Evolutionary conservation across 2,113 vertebrate genomes (phyloP).

Genomic region (Semnornis frantzii): DNA sequence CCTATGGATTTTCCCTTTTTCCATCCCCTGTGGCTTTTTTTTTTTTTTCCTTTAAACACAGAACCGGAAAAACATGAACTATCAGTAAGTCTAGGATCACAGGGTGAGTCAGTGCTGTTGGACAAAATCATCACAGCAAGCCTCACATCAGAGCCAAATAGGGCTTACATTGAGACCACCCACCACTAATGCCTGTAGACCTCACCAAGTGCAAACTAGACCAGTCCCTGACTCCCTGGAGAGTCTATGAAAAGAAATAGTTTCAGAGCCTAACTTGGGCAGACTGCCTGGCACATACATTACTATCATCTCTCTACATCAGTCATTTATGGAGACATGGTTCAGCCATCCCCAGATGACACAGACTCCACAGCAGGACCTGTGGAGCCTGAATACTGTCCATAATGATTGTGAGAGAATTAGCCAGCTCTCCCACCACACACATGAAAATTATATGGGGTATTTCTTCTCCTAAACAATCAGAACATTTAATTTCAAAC

Average conservation of each 20-base stretch:
- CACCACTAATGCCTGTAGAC: background rate
- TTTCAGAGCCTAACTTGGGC: background rate
- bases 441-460: background rate
- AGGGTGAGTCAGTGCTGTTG: background rate
- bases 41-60: background rate
- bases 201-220: background rate
- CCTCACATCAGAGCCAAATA: background rate
- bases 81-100: background rate
- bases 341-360: background rate
- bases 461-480: background rate
- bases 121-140: background rate
- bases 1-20: constrained; percentile 46
- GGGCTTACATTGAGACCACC: constrained; percentile 23
- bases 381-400: background rate
- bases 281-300: background rate
- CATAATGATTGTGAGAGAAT: fast-evolving
- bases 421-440: background rate
- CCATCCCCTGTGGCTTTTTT: background rate
- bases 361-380: background rate
- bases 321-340: background rate
- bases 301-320: background rate
- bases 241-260: background rate
- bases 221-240: background rate
- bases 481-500: background rate
- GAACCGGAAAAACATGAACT: constrained; percentile 35